Base-by-base conservation (phyloP, 2,113 vertebrate species). In the Copsychus sechellarum region DNA sequence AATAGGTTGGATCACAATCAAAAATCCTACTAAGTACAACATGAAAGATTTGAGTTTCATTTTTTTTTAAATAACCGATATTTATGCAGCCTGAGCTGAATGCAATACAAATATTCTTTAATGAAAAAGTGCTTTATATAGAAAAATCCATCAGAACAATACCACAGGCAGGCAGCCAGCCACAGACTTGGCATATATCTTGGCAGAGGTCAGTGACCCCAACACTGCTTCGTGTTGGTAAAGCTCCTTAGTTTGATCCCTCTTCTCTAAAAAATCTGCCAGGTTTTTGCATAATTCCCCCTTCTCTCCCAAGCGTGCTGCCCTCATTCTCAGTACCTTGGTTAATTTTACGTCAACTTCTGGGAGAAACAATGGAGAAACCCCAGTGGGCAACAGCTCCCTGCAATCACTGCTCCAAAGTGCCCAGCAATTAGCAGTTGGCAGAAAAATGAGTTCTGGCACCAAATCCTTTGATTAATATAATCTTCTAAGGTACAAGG, bases 191-290 rank as follows among this genome's bases (percentile, higher is more conserved):
- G 95, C 83, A 77, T 56, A 6, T 20, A 70, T 25, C 50, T 95
- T 73, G 95, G 90, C 73, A 93, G 66, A 61, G 92, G 88, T 95
- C 94, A 94, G 77, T 38, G 66, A 96, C 88, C 92, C 86, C 61
- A 72, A 96, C 83, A 93, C 94, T 92, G 81, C 93, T 95, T 93
- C 61, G 3, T 86, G 88, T 95, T 61, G 84, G 86, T 93, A 96
- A 96, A 96, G 94, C 94, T 93, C 76, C 96, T 96, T 96, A 97
- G 84, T 91, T 82, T 93, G 93, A 97, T 96, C 95, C 88, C 70
- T 91, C 73, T 73, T 84, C 79, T 92, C 85, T 70, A 90, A 58
- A 96, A 96, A 93, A 86, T 58, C 62, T 93, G 92, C 94, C 96
- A 96, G 86, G 48, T 81, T 94, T 94, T 96, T 96, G 74, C 88